Percentiles rank a stretch among this genome's conserved stretches.
Conservation (phyloP, 2,888 invertebrate genomes). For the Pedicia rivosa region DNA sequence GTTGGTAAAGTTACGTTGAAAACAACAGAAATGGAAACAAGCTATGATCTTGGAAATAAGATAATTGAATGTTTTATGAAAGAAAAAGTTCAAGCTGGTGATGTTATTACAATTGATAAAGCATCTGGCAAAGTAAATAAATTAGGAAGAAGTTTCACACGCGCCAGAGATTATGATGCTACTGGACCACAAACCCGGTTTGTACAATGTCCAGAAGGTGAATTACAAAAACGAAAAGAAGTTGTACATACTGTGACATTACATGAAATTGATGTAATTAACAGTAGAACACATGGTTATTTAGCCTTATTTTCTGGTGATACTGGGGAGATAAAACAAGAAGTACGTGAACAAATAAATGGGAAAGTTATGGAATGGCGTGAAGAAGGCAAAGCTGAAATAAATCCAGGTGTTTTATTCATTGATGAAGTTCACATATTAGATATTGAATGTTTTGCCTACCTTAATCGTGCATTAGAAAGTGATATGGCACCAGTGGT, state of each 20-base stretch:
- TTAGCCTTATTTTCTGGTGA: conserved; percentile 96
- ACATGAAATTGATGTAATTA: conserved; percentile 99
- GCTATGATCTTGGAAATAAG: conserved; percentile 95
- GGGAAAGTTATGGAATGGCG: conserved; percentile 96
- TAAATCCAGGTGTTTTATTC: conserved; percentile 94
- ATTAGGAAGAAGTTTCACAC: conserved; percentile 85
- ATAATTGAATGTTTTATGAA: conserved; percentile 95
- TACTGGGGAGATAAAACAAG: conserved; percentile 96
- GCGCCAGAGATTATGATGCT: conserved; percentile 96
- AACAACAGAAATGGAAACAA: conserved; percentile 99
- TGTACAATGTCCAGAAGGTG: conserved; percentile 97
- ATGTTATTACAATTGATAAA: conserved; percentile 97
- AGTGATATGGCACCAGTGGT: conserved; percentile 95
- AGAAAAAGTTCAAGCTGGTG: conserved; percentile 90
- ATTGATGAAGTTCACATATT: conserved; percentile 98
- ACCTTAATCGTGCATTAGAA: conserved; percentile 90
- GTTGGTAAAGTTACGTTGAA: conserved; percentile 91
- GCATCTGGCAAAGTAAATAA: conserved; percentile 89
- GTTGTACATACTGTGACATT: conserved; percentile 94
- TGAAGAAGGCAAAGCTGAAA: conserved; percentile 98
- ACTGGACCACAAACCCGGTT: conserved; percentile 78
- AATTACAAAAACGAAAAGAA: conserved; percentile 94
- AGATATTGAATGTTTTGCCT: conserved; percentile 98
- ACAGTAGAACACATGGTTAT: conserved; percentile 95
- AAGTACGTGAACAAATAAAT: conserved; percentile 96